Conservation (phyloP, 2,113 vertebrate species). For the Dromas ardeola region DNA sequence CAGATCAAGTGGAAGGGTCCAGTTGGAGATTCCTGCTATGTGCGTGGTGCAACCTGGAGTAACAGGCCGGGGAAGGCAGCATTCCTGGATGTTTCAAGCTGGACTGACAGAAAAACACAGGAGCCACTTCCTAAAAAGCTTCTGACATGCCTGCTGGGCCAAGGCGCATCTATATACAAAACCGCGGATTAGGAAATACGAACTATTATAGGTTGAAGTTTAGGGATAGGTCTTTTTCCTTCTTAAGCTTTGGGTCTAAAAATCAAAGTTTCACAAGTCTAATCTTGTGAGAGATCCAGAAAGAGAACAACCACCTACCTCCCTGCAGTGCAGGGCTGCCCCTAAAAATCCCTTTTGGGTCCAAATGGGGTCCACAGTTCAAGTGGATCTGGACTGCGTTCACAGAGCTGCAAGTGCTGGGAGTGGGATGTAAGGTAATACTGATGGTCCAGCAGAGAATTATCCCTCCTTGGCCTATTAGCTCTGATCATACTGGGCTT, state of each 20-base stretch:
- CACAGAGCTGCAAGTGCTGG: not conserved
- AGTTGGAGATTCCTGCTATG: not conserved
- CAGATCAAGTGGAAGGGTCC: not conserved
- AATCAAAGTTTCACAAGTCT: not conserved
- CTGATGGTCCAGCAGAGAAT: not conserved
- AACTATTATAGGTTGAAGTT: not conserved
- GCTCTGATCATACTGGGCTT: not conserved
- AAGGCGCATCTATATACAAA: not conserved
- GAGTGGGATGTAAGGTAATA: not conserved
- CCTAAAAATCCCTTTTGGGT: not conserved
- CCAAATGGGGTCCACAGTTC: not conserved
- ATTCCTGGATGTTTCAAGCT: not conserved
- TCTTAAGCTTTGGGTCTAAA: not conserved
- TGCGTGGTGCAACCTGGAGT: rapidly evolving
- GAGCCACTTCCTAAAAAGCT: not conserved
- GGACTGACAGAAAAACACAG: not conserved
- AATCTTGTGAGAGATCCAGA: not conserved
- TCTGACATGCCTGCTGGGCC: not conserved
- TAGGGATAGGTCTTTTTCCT: not conserved
- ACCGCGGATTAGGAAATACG: not conserved
- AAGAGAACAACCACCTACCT: not conserved
- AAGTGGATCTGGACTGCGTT: not conserved
- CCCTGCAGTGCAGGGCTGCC: not conserved
- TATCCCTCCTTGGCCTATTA: not conserved
- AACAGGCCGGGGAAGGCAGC: constrained; percentile 20